A percentile compares a stretch with the other conserved stretches of the same genome.
These are phyloP conservation scores for Bombus superbus DNA, from an alignment of 1,140 invertebrate species.

Conservation along the genomic window DNA sequence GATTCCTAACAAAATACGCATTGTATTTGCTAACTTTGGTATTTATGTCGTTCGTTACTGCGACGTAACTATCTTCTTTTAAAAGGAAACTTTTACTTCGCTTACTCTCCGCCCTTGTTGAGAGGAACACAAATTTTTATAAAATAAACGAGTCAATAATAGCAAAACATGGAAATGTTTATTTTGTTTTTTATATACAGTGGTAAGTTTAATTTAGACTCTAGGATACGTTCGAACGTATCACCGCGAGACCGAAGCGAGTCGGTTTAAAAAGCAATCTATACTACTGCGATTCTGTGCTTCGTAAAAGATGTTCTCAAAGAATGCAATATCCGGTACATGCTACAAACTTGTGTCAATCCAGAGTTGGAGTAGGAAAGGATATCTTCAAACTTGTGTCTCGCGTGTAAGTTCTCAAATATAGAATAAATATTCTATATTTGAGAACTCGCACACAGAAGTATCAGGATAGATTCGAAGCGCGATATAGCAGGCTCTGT, in stretches of 20 bases:
- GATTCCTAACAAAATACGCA: background rate
- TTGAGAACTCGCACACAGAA: too few relatives aligned
- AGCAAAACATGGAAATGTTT: background rate
- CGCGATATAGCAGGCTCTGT: too few relatives aligned
- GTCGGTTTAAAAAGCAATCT: constrained; percentile 22
- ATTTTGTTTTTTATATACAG: background rate
- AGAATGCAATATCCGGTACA: constrained; percentile 22
- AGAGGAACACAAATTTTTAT: background rate
- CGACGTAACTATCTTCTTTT: too few relatives aligned
- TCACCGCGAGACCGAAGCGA: background rate
- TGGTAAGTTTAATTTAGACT: background rate
- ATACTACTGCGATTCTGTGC: constrained; percentile 23
- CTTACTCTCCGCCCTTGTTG: background rate
- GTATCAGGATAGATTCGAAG: too few relatives aligned
- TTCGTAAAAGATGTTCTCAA: background rate
- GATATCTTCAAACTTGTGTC: background rate
- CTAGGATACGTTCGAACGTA: background rate
- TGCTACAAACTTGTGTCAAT: constrained; percentile 10
- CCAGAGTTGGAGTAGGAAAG: background rate
- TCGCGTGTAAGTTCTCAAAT: background rate
- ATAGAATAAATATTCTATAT: background rate
- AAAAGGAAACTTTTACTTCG: too few relatives aligned
- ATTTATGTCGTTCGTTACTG: background rate
- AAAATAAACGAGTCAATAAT: background rate
- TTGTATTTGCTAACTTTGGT: background rate